Evolutionary conservation across 2,888 invertebrate species (phyloP), one percentile per base, ranked within the genome.

Genomic region (Drosophila neoperkinsi): DNA sequence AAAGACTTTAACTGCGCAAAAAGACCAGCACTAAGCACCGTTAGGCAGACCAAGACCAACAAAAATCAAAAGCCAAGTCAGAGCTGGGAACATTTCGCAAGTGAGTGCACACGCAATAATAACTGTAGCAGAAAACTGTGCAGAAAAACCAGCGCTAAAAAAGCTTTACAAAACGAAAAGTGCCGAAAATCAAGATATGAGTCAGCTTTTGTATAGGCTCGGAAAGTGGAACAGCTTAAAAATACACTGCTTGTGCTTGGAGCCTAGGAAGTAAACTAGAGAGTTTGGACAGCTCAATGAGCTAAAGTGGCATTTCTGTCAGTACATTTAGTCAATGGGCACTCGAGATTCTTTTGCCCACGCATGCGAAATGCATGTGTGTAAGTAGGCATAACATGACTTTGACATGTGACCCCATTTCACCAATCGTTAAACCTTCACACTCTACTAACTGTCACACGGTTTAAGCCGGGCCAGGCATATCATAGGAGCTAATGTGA

Each of bases 401-500:
- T 57, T 31, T 72, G 82, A 74, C 79, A 83, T 72, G 68, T 86
- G 84, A 80, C 87, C 87, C 75, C 87, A 82, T 86, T 89, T 81
- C 77, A 79, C 77, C 81, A 79, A 81, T 84, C 88, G 84, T 91
- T 88, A 90, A 90, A 86, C 88, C 90, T 90, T 91, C 81, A 90
- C 84, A 88, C 90, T 90, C 90, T 90, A 88, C 71, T 91, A 88
- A 86, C 87, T 86, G 75, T 74, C 68, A 66, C 59, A 61, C 55
- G 50, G 36, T 55, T 33, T 50, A 41, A 61, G 83, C 52, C 71
- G 62, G 68, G 68, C 81, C 85, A 82, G 74, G 76, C 75, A 77
- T 86, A 72, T 77, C 86, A 73, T 68, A 36, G 57, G 43, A 79
- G 81, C 69, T 79, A 75, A 82, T 81, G 77, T 70, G 90, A 69